phyloP scores from a whole-genome alignment of 2,113 vertebrate species.

The Cnemophilus loriae region DNA sequence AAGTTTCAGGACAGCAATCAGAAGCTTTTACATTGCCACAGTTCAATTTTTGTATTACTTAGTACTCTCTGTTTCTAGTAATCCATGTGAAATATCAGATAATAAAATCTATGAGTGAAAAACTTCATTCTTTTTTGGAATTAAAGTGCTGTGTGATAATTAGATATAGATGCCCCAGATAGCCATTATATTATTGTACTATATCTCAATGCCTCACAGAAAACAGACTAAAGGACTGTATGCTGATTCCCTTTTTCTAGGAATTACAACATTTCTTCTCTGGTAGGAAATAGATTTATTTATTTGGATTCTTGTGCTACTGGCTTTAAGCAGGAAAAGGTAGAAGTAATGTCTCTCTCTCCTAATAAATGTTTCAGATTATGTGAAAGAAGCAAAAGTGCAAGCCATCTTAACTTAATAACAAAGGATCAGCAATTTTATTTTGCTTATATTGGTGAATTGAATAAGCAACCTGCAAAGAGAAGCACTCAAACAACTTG shows the following conservation, averaged over 20 bases:
- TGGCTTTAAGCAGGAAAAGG: not conserved
- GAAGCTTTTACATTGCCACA: not conserved
- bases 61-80: not conserved
- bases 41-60: not conserved
- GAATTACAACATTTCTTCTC: not conserved
- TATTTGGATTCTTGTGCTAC: not conserved
- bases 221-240: not conserved
- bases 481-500: slow-evolving; percentile 24
- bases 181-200: not conserved
- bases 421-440: slow-evolving; percentile 18
- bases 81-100: not conserved
- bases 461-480: slow-evolving; percentile 37
- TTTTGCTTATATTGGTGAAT: slow-evolving; percentile 35
- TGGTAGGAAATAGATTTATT: not conserved
- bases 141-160: not conserved
- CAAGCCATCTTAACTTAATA: slow-evolving; percentile 12
- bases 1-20: not conserved
- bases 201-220: not conserved
- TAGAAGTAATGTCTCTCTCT: not conserved
- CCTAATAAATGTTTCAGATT: not conserved
- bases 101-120: not conserved
- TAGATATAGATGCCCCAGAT: not conserved
- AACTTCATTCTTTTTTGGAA: not conserved
- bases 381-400: not conserved
- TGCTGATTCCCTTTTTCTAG: not conserved